Base-by-base conservation (phyloP, 2,797 vertebrate species). In the Myoxocephalus aenaeus region DNA sequence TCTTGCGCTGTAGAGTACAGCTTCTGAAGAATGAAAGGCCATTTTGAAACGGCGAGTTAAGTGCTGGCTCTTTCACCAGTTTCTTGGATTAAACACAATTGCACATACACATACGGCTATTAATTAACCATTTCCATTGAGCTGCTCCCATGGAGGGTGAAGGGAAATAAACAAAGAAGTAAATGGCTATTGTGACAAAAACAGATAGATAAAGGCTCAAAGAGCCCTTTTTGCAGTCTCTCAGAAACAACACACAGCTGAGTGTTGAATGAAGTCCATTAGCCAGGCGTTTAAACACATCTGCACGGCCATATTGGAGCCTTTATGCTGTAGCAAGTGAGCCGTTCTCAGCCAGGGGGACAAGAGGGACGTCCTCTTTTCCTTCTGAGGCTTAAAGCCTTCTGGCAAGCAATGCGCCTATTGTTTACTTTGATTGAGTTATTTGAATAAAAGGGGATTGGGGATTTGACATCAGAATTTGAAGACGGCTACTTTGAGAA, bases 381-480 rank as follows among this genome's bases (percentile, higher is more conserved):
- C 79, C 73, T 72, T 83, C 84, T 81, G 61, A 84, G 83, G 82
- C 86, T 86, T 80, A 73, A 91, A 93, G 89, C 87, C 50, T 85
- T 81, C 86, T 88, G 90, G 90, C 90, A 81, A 79, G 80, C 78
- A 44, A 69, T 48, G 82, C 62, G 18, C 82, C 85, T 22, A 82
- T 90, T 95, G 89, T 93, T 91, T 93, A 88, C 82, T 89, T 81
- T 86, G 87, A 93, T 89, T 88, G 88, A 89, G 90, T 89, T 86
- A 65, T 89, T 89, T 87, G 85, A 89, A 82, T 81, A 68, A 84
- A 86, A 85, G 76, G 82, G 83, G 86, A 87, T 86, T 90, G 83
- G 85, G 78, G 88, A 88, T 81, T 91, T 87, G 59, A 90, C 83
- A 86, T 86, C 69, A 75, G 75, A 83, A 88, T 81, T 71, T 84